These are phyloP conservation scores for Siphamia tubifer DNA, from an alignment of 2,113 vertebrate species.

Conservation along the genomic window DNA sequence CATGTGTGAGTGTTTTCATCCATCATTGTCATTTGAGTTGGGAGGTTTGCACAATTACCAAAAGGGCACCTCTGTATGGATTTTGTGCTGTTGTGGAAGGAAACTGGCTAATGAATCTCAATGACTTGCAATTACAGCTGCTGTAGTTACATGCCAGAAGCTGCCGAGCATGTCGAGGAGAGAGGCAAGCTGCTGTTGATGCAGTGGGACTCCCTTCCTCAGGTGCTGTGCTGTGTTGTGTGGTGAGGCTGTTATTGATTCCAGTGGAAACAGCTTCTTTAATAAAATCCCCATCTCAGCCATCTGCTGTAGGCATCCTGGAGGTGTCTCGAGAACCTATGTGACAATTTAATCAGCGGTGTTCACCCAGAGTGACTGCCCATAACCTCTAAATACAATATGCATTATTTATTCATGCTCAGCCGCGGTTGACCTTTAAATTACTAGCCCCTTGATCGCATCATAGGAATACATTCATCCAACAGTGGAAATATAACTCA, in stretches of 20 bases:
- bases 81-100: conserved; percentile 43
- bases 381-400: conserved; percentile 30
- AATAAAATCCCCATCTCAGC: conserved; percentile 12
- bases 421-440: conserved; percentile 29
- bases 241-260: conserved; percentile 40
- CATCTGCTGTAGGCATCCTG: conserved; percentile 2
- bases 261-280: conserved; percentile 17
- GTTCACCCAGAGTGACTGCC: conserved; percentile 23
- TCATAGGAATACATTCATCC: neutral
- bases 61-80: conserved; percentile 59
- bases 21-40: conserved; percentile 48
- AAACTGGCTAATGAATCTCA: conserved; percentile 65
- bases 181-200: neutral
- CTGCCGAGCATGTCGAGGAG: conserved; percentile 22
- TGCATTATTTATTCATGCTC: conserved; percentile 32
- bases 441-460: conserved; percentile 10
- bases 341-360: conserved; percentile 27
- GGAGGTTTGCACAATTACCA: conserved; percentile 20
- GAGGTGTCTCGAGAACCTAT: conserved; percentile 17
- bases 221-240: conserved; percentile 18
- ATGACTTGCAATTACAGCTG: conserved; percentile 60
- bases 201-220: conserved; percentile 10
- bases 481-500: neutral
- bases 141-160: conserved; percentile 51
- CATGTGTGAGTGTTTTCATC: conserved; percentile 50